A percentile compares a stretch with the other conserved stretches of the same genome.
Evolutionary conservation across 1,140 invertebrate genomes (phyloP).

Genomic region (Geopemphigus sp.): DNA sequence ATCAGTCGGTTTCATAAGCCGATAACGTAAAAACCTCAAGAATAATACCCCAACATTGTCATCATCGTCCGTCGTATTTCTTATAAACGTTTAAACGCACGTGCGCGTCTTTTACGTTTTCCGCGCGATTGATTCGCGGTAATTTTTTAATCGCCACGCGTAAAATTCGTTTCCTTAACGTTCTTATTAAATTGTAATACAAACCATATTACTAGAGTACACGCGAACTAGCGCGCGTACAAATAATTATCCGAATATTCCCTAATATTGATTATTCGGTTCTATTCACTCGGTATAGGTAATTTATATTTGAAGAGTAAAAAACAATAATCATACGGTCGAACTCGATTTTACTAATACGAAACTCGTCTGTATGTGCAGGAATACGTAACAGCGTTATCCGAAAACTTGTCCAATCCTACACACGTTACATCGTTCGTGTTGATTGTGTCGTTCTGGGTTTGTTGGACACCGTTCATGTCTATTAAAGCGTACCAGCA

Average conservation of each 20-base stretch:
- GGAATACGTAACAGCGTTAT: constrained; percentile 85
- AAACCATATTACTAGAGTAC: too few relatives aligned
- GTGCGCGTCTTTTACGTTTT: background rate
- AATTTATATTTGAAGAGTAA: background rate
- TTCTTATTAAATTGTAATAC: too few relatives aligned
- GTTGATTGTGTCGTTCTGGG: constrained; percentile 82
- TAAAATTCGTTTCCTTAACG: too few relatives aligned
- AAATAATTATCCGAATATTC: too few relatives aligned
- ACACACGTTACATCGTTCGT: constrained; percentile 94
- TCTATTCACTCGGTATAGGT: background rate
- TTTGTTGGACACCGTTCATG: constrained; percentile 90
- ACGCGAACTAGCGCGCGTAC: too few relatives aligned
- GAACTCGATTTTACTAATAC: too few relatives aligned
- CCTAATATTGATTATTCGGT: background rate
- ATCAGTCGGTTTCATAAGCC: background rate
- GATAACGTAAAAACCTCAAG: constrained; percentile 1
- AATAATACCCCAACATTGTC: background rate
- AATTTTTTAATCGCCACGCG: background rate
- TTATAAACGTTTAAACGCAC: background rate
- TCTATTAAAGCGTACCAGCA: constrained; percentile 66
- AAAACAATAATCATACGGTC: too few relatives aligned
- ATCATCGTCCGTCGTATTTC: background rate
- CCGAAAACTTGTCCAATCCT: constrained; percentile 86
- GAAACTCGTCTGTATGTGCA: background rate
- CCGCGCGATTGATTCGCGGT: background rate